Conservation (phyloP, 2,113 vertebrate species). For the Grantiella picta region DNA sequence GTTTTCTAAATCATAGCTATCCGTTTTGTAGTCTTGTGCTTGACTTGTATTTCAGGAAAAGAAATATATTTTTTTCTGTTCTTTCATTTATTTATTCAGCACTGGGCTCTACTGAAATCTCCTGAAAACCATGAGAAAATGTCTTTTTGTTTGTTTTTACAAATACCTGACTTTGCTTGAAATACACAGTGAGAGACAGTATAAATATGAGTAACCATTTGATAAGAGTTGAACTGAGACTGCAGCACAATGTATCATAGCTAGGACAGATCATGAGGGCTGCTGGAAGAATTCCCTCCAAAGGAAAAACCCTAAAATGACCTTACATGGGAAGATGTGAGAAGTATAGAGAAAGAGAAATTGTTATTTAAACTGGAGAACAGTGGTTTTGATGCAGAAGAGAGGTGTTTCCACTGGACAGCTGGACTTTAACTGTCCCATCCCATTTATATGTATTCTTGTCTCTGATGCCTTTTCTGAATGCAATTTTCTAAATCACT, state of each 20-base stretch:
- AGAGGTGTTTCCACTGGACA: not conserved
- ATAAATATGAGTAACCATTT: not conserved
- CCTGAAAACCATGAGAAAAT: not conserved
- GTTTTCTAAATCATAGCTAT: conserved; percentile 54
- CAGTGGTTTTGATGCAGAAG: not conserved
- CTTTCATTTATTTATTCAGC: conserved; percentile 31
- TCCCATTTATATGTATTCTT: not conserved
- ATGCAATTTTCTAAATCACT: not conserved
- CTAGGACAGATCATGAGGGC: not conserved
- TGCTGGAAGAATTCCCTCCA: not conserved
- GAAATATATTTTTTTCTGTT: conserved; percentile 5
- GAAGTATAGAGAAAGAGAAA: not conserved
- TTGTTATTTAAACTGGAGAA: not conserved
- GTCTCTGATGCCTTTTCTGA: not conserved
- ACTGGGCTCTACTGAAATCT: not conserved
- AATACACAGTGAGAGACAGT: not conserved
- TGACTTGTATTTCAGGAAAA: conserved; percentile 36
- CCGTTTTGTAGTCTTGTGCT: not conserved
- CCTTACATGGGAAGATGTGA: not conserved
- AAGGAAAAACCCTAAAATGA: not conserved
- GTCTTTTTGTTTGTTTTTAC: not conserved
- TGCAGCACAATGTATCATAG: not conserved
- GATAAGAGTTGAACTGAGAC: not conserved
- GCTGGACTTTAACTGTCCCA: not conserved
- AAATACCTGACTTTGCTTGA: not conserved